Evolutionary conservation across 2,113 vertebrate genomes (phyloP).

Genomic region (Ariopsis seemanni): DNA sequence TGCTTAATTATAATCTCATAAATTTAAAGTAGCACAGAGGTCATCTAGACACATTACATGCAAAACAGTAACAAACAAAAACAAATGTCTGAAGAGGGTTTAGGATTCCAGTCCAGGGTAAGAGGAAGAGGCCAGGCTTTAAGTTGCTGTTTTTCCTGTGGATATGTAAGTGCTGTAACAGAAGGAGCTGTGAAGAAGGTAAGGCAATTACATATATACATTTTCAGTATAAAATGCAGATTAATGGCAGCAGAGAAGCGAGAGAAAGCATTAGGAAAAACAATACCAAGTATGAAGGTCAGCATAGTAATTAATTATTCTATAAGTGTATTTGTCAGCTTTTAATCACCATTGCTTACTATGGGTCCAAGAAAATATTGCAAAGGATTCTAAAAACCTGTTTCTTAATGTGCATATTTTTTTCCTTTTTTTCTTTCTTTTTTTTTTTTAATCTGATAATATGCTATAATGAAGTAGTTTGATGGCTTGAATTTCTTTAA

Average conservation of each 20-base stretch:
- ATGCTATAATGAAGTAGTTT: background rate
- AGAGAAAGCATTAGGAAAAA: slow-evolving; percentile 1
- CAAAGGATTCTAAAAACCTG: background rate
- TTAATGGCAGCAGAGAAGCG: background rate
- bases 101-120: background rate
- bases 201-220: background rate
- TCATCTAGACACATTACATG: background rate
- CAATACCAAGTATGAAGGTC: background rate
- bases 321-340: background rate
- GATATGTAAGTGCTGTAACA: background rate
- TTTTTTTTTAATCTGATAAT: background rate
- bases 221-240: background rate
- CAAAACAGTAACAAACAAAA: background rate
- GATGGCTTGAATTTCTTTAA: background rate
- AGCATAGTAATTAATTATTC: background rate
- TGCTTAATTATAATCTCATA: slow-evolving; percentile 4
- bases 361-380: background rate
- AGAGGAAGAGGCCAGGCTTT: background rate
- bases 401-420: background rate
- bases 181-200: background rate
- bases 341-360: background rate
- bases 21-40: background rate
- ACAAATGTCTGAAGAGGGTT: background rate
- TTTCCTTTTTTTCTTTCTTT: background rate
- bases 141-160: background rate